Percentiles rank a stretch among this genome's conserved stretches.
Conservation (phyloP, 2,797 vertebrate species). For the Typhlichthys subterraneus region DNA sequence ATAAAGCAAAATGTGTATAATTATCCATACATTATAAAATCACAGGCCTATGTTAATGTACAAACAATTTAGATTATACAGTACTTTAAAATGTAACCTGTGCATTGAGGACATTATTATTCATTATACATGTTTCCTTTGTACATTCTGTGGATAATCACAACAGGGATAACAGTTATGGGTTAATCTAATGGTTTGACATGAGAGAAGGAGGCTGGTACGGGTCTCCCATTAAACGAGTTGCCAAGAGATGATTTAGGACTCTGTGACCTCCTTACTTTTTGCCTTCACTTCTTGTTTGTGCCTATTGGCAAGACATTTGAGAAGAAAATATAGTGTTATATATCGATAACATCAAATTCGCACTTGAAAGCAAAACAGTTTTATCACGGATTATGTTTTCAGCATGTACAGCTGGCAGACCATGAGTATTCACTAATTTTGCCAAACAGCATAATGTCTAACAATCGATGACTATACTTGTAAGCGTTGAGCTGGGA, state of each 20-base stretch:
- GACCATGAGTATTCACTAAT: no score
- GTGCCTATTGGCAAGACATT: constrained; percentile 67
- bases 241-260: constrained; percentile 52
- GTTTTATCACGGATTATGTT: no score
- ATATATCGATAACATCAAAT: not conserved
- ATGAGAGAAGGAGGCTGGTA: constrained; percentile 13
- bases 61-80: constrained; percentile 46
- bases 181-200: no score
- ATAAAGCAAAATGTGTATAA: constrained; percentile 34
- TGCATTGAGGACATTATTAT: constrained; percentile 11
- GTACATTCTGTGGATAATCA: no score
- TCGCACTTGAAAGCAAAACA: not conserved
- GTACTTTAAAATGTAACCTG: constrained; percentile 24
- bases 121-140: no score
- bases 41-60: constrained; percentile 46
- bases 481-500: not conserved
- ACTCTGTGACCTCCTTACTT: constrained; percentile 52
- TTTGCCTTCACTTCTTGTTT: constrained; percentile 83
- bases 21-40: constrained; percentile 29
- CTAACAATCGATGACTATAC: not conserved
- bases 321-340: not conserved
- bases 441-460: no score
- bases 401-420: no score
- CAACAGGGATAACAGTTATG: no score
- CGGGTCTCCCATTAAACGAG: constrained; percentile 58